These are phyloP conservation scores for Archips xylosteana DNA, from an alignment of 2,888 invertebrate species.

Conservation along the genomic window DNA sequence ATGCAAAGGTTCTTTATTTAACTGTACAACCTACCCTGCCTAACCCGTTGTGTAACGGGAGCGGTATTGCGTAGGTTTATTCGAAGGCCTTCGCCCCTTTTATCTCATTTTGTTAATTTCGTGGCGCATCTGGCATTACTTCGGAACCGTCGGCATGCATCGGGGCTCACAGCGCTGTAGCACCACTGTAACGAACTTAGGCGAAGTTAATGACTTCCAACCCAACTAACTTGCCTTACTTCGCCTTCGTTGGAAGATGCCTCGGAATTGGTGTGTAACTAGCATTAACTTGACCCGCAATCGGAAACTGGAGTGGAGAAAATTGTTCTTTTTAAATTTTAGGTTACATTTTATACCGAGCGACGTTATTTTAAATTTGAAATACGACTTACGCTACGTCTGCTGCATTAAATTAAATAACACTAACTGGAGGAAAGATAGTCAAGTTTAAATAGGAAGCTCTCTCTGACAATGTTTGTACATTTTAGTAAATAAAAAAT, in stretches of 20 bases:
- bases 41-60: neutral
- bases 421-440: conserved; percentile 4
- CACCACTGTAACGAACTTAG: conserved; percentile 65
- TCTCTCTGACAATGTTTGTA: neutral
- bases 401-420: conserved; percentile 17
- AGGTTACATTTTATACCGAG: conserved; percentile 19
- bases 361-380: conserved; percentile 21
- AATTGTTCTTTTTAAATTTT: conserved; percentile 44
- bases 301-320: conserved; percentile 58
- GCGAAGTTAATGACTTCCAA: conserved; percentile 70
- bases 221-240: conserved; percentile 53
- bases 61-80: conserved; percentile 5
- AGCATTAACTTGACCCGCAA: conserved; percentile 61
- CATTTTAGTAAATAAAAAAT: neutral
- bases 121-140: conserved; percentile 59
- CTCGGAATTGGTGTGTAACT: conserved; percentile 62
- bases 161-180: conserved; percentile 43
- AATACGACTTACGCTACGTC: conserved; percentile 3
- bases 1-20: neutral
- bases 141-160: conserved; percentile 50
- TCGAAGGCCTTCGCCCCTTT: conserved; percentile 51
- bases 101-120: conserved; percentile 63
- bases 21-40: neutral
- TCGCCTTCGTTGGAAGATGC: conserved; percentile 51
- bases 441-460: neutral